Evolutionary conservation across 2,888 invertebrate genomes (phyloP).

Genomic region (Eutolmus rufibarbis): DNA sequence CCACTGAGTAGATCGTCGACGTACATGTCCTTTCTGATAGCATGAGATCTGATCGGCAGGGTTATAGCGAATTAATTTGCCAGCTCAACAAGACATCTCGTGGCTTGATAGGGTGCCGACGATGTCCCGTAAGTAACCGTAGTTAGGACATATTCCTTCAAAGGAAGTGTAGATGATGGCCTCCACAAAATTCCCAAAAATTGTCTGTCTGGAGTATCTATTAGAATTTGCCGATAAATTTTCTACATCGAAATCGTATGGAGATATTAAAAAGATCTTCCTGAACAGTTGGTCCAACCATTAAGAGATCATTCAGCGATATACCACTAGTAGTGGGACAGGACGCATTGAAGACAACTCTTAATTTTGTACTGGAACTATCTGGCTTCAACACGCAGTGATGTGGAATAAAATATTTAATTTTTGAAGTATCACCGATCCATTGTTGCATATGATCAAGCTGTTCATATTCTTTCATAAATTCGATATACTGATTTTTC

Average conservation of each 20-base stretch:
- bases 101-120: not conserved
- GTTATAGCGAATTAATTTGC: not conserved
- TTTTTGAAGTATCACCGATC: not conserved
- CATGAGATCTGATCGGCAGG: not conserved
- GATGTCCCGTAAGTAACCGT: not conserved
- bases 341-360: not conserved
- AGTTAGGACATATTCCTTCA: not conserved
- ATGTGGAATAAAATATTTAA: not conserved
- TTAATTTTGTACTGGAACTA: not conserved
- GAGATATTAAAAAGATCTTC: not conserved
- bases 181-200: not conserved
- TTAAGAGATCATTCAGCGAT: not conserved
- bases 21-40: not conserved
- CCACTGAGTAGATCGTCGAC: not conserved
- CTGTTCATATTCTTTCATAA: constrained; percentile 47
- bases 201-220: not conserved
- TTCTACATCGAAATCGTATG: not conserved
- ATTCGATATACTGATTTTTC: constrained; percentile 43
- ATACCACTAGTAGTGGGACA: not conserved
- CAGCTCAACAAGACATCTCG: not conserved
- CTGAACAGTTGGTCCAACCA: not conserved
- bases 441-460: constrained; percentile 62
- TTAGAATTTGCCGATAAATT: not conserved
- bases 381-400: not conserved
- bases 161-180: not conserved